Percentiles rank a stretch among this genome's conserved stretches.
Conservation (phyloP, 1,140 invertebrate species). For the Drosophila rhopaloa region DNA sequence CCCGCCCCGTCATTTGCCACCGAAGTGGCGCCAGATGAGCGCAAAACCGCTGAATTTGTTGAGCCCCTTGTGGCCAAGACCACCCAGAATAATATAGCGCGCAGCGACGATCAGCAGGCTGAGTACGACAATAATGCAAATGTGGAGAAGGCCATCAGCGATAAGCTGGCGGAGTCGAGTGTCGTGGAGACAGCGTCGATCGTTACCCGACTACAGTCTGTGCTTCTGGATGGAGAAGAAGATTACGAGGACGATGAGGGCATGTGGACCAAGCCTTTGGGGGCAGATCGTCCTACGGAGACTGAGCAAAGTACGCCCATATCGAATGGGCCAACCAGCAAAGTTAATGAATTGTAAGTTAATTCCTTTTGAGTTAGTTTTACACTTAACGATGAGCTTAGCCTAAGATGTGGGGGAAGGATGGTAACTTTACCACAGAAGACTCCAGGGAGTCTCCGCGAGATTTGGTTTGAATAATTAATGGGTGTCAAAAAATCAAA, state of each 20-base stretch:
- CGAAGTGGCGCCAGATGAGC: slow-evolving; percentile 5
- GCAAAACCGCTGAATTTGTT: background rate
- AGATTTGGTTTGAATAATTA: background rate
- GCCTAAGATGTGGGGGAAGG: too few species aligned
- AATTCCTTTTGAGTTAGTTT: background rate
- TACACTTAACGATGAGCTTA: background rate
- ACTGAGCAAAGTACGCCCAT: slow-evolving; percentile 36
- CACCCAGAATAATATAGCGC: slow-evolving; percentile 9
- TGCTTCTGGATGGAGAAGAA: slow-evolving; percentile 73
- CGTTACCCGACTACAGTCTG: slow-evolving; percentile 70
- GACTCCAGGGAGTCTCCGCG: background rate
- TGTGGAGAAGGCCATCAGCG: slow-evolving; percentile 70
- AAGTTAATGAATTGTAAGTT: slow-evolving; percentile 69
- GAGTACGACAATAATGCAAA: slow-evolving; percentile 84
- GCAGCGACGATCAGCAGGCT: slow-evolving; percentile 51
- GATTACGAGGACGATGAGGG: slow-evolving; percentile 82
- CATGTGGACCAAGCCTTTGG: slow-evolving; percentile 82
- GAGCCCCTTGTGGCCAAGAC: background rate
- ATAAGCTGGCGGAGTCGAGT: slow-evolving; percentile 50
- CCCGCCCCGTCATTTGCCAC: background rate
- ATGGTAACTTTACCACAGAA: too few species aligned
- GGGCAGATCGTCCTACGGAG: slow-evolving; percentile 41
- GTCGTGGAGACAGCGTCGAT: slow-evolving; percentile 54
- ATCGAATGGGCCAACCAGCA: slow-evolving; percentile 63
- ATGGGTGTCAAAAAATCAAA: too few species aligned